A percentile compares a stretch with the other conserved stretches of the same genome.
Conservation (phyloP, 2,888 invertebrate species). For the Biston betularia region DNA sequence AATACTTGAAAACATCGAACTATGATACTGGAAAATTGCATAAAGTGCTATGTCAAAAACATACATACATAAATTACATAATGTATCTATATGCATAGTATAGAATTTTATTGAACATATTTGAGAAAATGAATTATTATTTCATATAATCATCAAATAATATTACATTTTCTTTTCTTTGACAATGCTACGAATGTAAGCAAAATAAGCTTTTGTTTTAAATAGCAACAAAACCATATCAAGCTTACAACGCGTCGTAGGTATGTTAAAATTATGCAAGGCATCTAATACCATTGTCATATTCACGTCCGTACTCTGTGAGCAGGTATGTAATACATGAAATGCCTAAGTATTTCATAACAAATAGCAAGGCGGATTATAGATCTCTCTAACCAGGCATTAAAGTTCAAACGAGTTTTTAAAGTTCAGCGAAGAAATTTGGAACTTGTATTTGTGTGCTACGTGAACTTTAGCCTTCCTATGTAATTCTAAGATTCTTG, state of each 20-base stretch:
- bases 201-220: neutral
- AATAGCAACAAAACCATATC: neutral
- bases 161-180: no score
- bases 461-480: constrained; percentile 37
- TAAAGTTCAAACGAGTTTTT: constrained; percentile 44
- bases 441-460: constrained; percentile 32
- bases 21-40: no score
- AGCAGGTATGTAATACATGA: constrained; percentile 21
- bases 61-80: no score
- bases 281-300: constrained; percentile 19
- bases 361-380: constrained; percentile 31
- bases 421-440: constrained; percentile 41
- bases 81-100: no score
- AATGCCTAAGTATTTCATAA: constrained; percentile 38
- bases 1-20: no score
- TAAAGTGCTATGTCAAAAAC: no score
- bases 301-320: neutral
- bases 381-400: constrained; percentile 39
- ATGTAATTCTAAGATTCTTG: constrained; percentile 4
- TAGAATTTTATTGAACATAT: no score
- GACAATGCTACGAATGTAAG: neutral
- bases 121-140: no score
- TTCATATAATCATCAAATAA: no score
- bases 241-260: neutral
- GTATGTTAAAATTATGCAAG: constrained; percentile 22